phyloP scores from a whole-genome alignment of 1,140 invertebrate genomes.

The Saccostrea cuccullata region DNA sequence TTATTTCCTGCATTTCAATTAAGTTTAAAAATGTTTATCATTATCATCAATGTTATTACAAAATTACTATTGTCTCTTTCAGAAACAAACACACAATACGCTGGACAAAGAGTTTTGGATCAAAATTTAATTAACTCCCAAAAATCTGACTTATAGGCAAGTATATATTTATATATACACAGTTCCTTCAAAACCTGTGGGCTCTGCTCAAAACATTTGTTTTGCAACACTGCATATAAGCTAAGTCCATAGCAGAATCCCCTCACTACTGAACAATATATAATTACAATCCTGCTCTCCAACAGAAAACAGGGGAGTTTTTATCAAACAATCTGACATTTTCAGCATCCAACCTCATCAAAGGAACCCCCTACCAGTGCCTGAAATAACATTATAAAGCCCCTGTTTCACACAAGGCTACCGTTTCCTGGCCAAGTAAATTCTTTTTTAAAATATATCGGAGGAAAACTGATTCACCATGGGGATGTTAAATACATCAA shows the following conservation, averaged over 20 bases:
- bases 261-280: conserved; percentile 4
- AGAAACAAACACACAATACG: not conserved
- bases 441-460: not conserved
- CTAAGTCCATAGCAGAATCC: not conserved
- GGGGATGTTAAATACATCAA: not conserved
- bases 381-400: conserved; percentile 8
- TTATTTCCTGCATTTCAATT: no score
- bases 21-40: no score
- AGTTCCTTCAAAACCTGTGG: not conserved
- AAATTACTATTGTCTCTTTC: no score
- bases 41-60: no score
- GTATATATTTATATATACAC: no score
- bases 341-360: conserved; percentile 11
- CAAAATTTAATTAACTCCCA: not conserved
- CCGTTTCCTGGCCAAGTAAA: not conserved
- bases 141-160: not conserved
- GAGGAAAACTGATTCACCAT: not conserved
- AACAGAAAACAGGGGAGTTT: not conserved
- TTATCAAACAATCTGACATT: conserved; percentile 34
- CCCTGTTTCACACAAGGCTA: not conserved
- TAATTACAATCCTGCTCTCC: not conserved
- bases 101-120: not conserved
- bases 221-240: not conserved
- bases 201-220: not conserved
- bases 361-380: not conserved